Evolutionary conservation across 2,113 vertebrate species (phyloP), one percentile per base, ranked within the genome.

Genomic region (Polyodon spathula): DNA sequence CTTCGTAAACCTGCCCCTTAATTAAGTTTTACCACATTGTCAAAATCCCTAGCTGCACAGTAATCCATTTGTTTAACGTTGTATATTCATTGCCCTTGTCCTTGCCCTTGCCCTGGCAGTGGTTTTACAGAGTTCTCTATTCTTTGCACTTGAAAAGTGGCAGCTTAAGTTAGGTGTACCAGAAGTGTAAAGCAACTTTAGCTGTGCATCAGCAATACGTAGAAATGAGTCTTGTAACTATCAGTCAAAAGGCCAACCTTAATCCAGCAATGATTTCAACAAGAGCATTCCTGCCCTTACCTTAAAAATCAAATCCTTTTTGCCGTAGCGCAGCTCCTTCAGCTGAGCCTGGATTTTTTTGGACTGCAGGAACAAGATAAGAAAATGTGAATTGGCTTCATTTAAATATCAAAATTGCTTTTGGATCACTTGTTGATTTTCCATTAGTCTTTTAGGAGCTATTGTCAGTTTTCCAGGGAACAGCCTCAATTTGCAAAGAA

Each of bases 301-400:
- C 93, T 96, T 97, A 85, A 95, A 95, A 86, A 98, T 90, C 85
- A 98, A 93, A 86, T 98, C 95, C 72, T 98, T 98, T 78, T 98
- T 98, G 62, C 95, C 96, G 62, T 98, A 97, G 64, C 92, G 91
- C 68, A 98, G 89, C 74, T 97, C 95, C 80, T 98, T 98, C 84
- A 98, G 86, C 80, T 98, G 96, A 67, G 95, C 90, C 84, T 97
- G 96, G 70, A 98, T 93, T 86, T 93, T 95, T 89, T 93, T 98
- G 66, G 96, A 97, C 96, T 97, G 89, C 63, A 90, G 85, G 66
- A 61, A 37, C 56, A 88, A 78, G 80, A 88, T 74, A 83, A 87
- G 67, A 59, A 75, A 86, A 85, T 77, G 64, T 65, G 61, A 60
- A 61, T 78, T 76, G 79, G 75, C 72, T 83, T 66, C 27, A 80